A percentile compares a stretch with the other conserved stretches of the same genome.
Conservation (phyloP, 2,888 invertebrate species). For the Nomada fucata region DNA sequence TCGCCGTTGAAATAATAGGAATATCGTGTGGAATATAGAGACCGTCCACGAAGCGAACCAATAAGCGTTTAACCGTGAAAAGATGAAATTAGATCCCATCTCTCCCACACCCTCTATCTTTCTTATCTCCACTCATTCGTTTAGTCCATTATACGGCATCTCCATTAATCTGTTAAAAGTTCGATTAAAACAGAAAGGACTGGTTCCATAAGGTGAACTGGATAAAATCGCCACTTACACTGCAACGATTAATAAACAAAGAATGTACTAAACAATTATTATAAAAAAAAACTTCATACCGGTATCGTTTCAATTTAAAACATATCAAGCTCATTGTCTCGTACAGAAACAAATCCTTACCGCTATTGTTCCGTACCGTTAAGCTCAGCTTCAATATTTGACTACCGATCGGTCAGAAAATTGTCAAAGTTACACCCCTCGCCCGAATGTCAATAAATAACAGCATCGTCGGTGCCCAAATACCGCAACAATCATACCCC, state of each 20-base stretch:
- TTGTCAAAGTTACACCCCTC: no score
- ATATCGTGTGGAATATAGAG: neutral
- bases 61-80: neutral
- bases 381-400: no score
- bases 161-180: neutral
- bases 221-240: neutral
- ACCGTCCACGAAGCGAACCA: neutral
- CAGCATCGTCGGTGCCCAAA: no score
- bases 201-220: neutral
- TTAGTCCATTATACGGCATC: neutral
- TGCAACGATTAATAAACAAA: neutral
- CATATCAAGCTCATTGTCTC: neutral
- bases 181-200: neutral
- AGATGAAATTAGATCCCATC: neutral
- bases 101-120: neutral
- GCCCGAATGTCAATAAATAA: no score
- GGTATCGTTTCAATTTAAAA: neutral
- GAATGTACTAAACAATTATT: no score
- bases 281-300: no score
- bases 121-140: neutral
- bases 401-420: no score
- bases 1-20: constrained; percentile 27
- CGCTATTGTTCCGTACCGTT: no score
- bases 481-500: no score
- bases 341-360: no score